Evolutionary conservation across 2,888 invertebrate genomes (phyloP), one percentile per base, ranked within the genome.

Genomic region (Ctenicera cuprea): DNA sequence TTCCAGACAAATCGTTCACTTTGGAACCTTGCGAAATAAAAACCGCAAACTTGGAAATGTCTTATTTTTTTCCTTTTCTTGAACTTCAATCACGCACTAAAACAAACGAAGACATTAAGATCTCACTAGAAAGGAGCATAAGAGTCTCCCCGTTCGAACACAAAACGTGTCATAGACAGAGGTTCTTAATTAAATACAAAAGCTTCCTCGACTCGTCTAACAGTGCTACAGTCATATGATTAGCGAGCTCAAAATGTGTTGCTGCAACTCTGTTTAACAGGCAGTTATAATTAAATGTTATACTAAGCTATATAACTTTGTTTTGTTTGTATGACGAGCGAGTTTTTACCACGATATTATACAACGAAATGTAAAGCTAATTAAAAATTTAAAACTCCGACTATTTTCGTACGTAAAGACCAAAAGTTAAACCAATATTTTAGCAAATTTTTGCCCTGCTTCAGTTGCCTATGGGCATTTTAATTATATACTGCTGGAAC

Each of bases 111-210:
- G 20, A 9, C 48, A 50, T 50, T 22, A 50, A 20, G 50, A 3
- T 8, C 22, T 50, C 4, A 20, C 50, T 18, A 50, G 11, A 22
- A 50, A 50, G 22, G 50, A 50, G 12, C n/a, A 50, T n/a, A 50
- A 26, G 26, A 26, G 11, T 26, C 16, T 16, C 16, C 16, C 1
- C 5, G 50, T 50, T 50, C 5, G 22, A 50, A 26, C 50, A 22
- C 12, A 50, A n/a, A 12, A 22, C 50, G 22, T 50, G 50, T 50
- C 50, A 50, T 50, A 50, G 18, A 20, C 50, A 50, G 50, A 50
- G 18, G 11, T 22, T 26, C 50, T 50, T 50, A 50, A 50, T 50
- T 50, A 50, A 50, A 50, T 20, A 50, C 22, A 50, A 50, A 18
- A 26, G 22, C n/a, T 50, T 18, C 22, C 48, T 11, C 20, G 5